phyloP scores from a whole-genome alignment of 2,797 vertebrate genomes.

The Echeneis naucrates region DNA sequence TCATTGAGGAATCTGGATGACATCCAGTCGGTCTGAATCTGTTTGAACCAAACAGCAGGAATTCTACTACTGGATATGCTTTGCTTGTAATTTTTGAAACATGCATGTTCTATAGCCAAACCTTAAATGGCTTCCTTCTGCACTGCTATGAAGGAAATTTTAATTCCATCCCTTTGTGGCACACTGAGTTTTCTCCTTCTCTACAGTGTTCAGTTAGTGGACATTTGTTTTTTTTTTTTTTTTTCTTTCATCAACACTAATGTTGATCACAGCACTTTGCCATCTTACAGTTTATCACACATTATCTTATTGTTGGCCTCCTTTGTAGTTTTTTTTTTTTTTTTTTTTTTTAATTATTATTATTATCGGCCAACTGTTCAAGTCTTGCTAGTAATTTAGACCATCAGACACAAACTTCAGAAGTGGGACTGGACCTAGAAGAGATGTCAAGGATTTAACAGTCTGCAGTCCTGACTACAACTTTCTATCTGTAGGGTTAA shows the following conservation, averaged over 20 bases:
- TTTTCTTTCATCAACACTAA: background rate
- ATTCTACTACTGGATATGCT: conserved; percentile 1
- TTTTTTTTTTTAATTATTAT: too few species aligned
- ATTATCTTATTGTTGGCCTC: conserved; percentile 3
- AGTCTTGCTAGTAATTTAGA: conserved; percentile 31
- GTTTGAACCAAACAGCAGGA: conserved; percentile 22
- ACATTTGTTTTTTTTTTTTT: background rate
- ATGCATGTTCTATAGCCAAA: conserved; percentile 27
- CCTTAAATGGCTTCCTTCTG: conserved; percentile 7
- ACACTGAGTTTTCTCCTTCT: background rate
- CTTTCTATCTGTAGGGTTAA: conserved; percentile 61
- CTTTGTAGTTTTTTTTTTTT: conserved; percentile 7
- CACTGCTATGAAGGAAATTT: conserved; percentile 27
- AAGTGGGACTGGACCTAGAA: conserved; percentile 42
- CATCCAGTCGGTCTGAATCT: conserved; percentile 7
- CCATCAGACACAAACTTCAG: conserved; percentile 30
- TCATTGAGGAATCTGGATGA: background rate
- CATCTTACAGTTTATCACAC: background rate
- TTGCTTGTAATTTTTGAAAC: conserved; percentile 24
- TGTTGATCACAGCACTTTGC: conserved; percentile 1
- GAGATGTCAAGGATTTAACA: conserved; percentile 69
- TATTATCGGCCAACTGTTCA: conserved; percentile 17
- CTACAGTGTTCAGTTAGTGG: background rate
- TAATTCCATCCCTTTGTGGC: conserved; percentile 13
- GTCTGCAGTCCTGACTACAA: conserved; percentile 53